Conservation (phyloP, 2,888 invertebrate species). For the Sepiola atlantica region DNA sequence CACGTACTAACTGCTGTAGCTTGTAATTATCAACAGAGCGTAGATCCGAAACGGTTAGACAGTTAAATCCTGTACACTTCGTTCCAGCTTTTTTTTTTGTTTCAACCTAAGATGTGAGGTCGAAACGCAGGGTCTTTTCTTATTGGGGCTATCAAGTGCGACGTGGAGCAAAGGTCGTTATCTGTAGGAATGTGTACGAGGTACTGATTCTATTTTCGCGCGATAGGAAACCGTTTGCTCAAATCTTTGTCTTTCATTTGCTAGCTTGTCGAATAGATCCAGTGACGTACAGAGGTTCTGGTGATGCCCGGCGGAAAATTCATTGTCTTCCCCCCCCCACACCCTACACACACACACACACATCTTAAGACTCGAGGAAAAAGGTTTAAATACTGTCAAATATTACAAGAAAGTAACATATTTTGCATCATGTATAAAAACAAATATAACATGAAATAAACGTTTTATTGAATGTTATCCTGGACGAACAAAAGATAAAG, state of each 20-base stretch:
- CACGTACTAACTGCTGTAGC: background rate
- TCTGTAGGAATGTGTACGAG: slow-evolving; percentile 5
- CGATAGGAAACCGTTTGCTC: background rate
- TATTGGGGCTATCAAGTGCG: slow-evolving; percentile 1
- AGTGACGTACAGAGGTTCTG: too few species aligned
- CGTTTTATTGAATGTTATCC: too few species aligned
- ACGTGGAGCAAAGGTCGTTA: background rate
- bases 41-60: slow-evolving; percentile 13
- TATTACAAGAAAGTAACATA: too few species aligned
- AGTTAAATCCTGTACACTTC: background rate
- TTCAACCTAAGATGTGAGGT: slow-evolving; percentile 32
- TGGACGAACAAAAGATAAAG: too few species aligned
- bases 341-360: too few species aligned
- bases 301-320: too few species aligned
- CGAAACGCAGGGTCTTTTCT: slow-evolving; percentile 23
- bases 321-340: too few species aligned
- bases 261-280: background rate
- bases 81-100: background rate
- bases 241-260: slow-evolving; percentile 32
- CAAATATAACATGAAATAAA: too few species aligned
- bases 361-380: too few species aligned
- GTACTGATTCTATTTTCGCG: slow-evolving; percentile 5
- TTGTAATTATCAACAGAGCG: background rate
- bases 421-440: too few species aligned
- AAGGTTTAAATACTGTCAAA: too few species aligned